Conservation (phyloP, 2,888 invertebrate species). For the Leptothorax acervorum region DNA sequence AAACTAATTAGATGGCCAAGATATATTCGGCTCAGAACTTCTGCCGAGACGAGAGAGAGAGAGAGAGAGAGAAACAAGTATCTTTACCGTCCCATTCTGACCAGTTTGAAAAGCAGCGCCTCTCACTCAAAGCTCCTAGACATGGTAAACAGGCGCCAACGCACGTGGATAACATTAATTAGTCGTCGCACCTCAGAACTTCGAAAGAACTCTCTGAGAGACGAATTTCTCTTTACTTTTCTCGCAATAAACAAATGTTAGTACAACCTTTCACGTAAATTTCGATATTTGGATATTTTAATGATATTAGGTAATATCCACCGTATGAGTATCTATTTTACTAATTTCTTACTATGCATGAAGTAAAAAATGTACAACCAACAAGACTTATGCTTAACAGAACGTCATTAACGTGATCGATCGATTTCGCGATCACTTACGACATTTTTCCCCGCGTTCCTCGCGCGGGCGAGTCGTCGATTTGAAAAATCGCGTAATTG, state of each 20-base stretch:
- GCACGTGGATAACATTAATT: constrained; percentile 47
- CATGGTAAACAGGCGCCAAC: constrained; percentile 28
- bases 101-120: constrained; percentile 32
- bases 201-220: constrained; percentile 26
- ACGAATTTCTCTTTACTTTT: not conserved
- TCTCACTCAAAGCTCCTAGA: constrained; percentile 36
- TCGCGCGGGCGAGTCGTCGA: constrained; percentile 50
- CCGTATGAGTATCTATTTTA: not conserved
- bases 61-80: not conserved
- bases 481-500: constrained; percentile 75
- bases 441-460: not conserved
- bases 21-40: constrained; percentile 45
- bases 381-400: not conserved
- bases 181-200: constrained; percentile 24
- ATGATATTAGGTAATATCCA: not conserved
- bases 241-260: constrained; percentile 3
- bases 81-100: constrained; percentile 14
- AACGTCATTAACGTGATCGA: not conserved
- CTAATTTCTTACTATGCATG: not conserved
- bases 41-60: constrained; percentile 16
- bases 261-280: not conserved
- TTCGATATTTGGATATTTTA: not conserved
- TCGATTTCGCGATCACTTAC: constrained; percentile 1
- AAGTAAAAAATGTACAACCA: not conserved
- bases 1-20: constrained; percentile 56